phyloP scores from a whole-genome alignment of 2,888 invertebrate species.

The Mellilla xanthometata region DNA sequence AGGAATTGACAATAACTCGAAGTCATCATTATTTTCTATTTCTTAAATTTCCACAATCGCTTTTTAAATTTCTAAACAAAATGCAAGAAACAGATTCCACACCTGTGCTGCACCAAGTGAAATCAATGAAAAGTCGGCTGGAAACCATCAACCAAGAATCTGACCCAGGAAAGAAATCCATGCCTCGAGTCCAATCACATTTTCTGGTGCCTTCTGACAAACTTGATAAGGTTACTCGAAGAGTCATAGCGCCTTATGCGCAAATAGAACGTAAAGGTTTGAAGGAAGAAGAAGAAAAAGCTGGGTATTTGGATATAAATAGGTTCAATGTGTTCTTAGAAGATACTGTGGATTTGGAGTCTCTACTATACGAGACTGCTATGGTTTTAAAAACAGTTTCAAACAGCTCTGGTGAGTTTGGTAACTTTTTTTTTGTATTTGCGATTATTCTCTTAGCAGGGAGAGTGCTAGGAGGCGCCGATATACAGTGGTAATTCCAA shows the following conservation, averaged over 20 bases:
- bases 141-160: slow-evolving; percentile 42
- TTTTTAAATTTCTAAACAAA: slow-evolving; percentile 8
- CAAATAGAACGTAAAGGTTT: slow-evolving; percentile 69
- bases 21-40: no score
- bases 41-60: no score
- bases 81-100: slow-evolving; percentile 35
- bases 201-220: slow-evolving; percentile 69
- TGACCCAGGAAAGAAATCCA: slow-evolving; percentile 17
- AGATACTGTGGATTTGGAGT: slow-evolving; percentile 80
- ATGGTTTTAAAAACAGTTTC: slow-evolving; percentile 80
- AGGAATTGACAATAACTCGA: no score
- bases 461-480: no score
- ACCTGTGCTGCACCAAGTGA: slow-evolving; percentile 31
- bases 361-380: slow-evolving; percentile 81
- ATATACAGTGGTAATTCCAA: no score
- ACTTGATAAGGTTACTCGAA: slow-evolving; percentile 76
- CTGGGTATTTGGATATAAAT: slow-evolving; percentile 65
- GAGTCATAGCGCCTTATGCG: slow-evolving; percentile 84
- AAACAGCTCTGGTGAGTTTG: slow-evolving; percentile 73
- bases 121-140: slow-evolving; percentile 51
- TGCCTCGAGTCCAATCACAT: slow-evolving; percentile 61
- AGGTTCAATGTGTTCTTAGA: slow-evolving; percentile 77
- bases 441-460: no score
- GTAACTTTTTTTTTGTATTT: no score
- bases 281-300: slow-evolving; percentile 59